A percentile compares a stretch with the other conserved stretches of the same genome.
Evolutionary conservation across 2,113 vertebrate species (phyloP).

Genomic region (Sakesphorus luctuosus): DNA sequence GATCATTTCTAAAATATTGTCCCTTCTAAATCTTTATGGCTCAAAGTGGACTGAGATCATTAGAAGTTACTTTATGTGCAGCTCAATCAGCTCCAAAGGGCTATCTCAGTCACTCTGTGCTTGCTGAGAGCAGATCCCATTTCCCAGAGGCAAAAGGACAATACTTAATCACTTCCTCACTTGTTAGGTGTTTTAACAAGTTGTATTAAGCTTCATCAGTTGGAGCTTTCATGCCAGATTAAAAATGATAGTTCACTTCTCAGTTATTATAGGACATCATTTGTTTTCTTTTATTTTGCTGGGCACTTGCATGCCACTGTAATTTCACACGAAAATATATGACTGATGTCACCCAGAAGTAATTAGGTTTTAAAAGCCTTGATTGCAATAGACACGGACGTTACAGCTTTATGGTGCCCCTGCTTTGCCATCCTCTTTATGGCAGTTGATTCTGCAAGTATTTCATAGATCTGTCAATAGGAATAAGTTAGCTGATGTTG

Average conservation of each 20-base stretch:
- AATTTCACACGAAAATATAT: slow-evolving; percentile 70
- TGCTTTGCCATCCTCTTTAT: slow-evolving; percentile 29
- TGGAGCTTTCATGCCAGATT: slow-evolving; percentile 59
- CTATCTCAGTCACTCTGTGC: slow-evolving; percentile 17
- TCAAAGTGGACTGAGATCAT: slow-evolving; percentile 70
- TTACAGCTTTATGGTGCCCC: slow-evolving; percentile 59
- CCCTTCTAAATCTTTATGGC: slow-evolving; percentile 73
- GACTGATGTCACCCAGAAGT: slow-evolving; percentile 70
- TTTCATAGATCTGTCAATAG: slow-evolving; percentile 74
- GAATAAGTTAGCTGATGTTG: slow-evolving; percentile 62
- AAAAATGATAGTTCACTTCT: slow-evolving; percentile 68
- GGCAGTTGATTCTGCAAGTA: slow-evolving; percentile 70
- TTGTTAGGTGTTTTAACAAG: slow-evolving; percentile 74
- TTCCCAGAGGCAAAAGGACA: slow-evolving; percentile 63
- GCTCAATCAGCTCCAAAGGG: slow-evolving; percentile 56
- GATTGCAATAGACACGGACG: slow-evolving; percentile 60
- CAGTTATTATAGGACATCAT: slow-evolving; percentile 57
- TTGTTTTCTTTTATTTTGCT: slow-evolving; percentile 70
- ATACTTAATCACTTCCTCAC: slow-evolving; percentile 65
- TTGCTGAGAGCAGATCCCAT: slow-evolving; percentile 50
- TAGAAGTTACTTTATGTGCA: slow-evolving; percentile 65
- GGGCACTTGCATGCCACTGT: slow-evolving; percentile 52
- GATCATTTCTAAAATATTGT: slow-evolving; percentile 71
- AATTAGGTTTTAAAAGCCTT: slow-evolving; percentile 75
- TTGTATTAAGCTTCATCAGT: slow-evolving; percentile 69